Base-by-base conservation (phyloP, 1,140 invertebrate species). In the Whitmania pigra region DNA sequence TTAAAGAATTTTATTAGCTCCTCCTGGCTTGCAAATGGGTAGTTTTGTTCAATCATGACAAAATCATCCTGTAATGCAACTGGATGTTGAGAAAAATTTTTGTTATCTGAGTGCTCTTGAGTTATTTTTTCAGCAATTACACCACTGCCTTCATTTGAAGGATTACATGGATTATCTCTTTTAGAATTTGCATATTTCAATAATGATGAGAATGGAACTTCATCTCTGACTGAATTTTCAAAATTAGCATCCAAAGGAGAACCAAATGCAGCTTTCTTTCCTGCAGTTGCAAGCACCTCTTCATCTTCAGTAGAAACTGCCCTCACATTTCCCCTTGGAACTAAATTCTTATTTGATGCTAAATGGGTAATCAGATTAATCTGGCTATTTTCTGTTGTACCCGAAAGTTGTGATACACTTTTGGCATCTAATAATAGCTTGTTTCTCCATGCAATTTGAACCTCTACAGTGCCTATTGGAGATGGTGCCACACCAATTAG, bases 11-110 rank as follows among this genome's bases (percentile, higher is more conserved):
- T 63, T 63, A 31, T 25, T 63, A 63, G 29, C 18, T 63, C 57
- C 18, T 63, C 57, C 22, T 63, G 22, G 18, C 57, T 25, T 6
- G 57, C 57, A 25, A 63, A 63, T 25, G 57, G 22, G 29, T 22
- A 63, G 22, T 22, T 63, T 31, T 25, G 57, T 63, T 63, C 57
- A 63, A 63, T 31, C 29, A 63, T 63, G 57, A 63, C 57, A 63
- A 25, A 63, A n/a, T 63, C 57, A 63, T 63, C 29, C 29, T 63
- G 43, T 17, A 49, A 49, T 17, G 43, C 13, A 13, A 49, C 43
- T 49, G 13, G 43, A 49, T 49, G 9, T 49, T 49, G 57, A 25
- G 22, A 22, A 63, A 13, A 9, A 13, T 11, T 22, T 63, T 63
- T 63, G 11, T 63, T 31, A 1, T 63, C 57, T 63, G 57, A 18